phyloP scores from a whole-genome alignment of 2,797 vertebrate genomes.

The Sciurus carolinensis region DNA sequence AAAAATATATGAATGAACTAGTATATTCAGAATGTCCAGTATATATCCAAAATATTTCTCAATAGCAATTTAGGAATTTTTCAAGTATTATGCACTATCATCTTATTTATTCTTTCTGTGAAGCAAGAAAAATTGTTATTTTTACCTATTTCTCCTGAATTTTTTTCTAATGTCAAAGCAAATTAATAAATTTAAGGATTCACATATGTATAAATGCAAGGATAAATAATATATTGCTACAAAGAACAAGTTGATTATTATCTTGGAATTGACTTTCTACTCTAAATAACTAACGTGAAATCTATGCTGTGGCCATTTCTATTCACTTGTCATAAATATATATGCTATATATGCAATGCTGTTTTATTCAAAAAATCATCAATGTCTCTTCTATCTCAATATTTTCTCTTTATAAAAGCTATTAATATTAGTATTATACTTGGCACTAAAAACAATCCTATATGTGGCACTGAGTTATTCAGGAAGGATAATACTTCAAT shows the following conservation, averaged over 20 bases:
- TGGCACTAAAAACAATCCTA: background rate
- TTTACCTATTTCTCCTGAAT: background rate
- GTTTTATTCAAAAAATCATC: background rate
- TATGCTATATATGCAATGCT: background rate
- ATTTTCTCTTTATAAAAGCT: background rate
- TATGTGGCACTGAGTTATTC: background rate
- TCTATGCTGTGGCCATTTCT: background rate
- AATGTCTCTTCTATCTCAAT: constrained; percentile 10
- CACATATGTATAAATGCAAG: background rate
- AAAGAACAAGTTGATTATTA: background rate
- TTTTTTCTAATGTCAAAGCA: background rate
- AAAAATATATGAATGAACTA: background rate
- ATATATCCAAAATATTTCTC: background rate
- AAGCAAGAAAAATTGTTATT: background rate
- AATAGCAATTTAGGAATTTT: background rate
- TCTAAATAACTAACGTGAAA: background rate
- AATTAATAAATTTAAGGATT: background rate
- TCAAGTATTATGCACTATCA: background rate
- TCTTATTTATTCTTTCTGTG: background rate
- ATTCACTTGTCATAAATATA: background rate
- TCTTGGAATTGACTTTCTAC: background rate
- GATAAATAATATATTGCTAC: background rate
- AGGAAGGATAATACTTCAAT: constrained; percentile 22
- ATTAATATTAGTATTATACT: background rate
- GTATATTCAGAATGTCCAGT: background rate